Evolutionary conservation across 2,888 invertebrate species (phyloP).

Genomic region (Acleris sparsana): DNA sequence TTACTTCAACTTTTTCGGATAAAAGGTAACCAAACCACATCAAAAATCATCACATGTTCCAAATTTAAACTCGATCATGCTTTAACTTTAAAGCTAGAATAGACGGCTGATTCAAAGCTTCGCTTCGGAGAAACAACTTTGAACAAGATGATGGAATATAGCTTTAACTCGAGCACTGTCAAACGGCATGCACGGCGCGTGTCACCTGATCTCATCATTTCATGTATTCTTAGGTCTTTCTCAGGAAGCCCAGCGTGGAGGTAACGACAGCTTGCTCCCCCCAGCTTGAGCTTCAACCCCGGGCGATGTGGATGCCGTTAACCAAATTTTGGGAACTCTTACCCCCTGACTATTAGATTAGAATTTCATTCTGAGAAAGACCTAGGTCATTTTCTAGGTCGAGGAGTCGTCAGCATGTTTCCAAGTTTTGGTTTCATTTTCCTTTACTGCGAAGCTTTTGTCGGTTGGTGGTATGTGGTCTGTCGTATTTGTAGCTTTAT

Average conservation of each 20-base stretch:
- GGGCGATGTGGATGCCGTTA: conserved; percentile 68
- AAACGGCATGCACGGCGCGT: conserved; percentile 67
- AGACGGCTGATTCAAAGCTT: conserved; percentile 24
- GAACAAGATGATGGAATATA: too few species aligned
- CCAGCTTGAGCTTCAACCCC: conserved; percentile 77
- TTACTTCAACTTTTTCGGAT: conserved; percentile 60
- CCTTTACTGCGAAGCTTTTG: conserved; percentile 71
- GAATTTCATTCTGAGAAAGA: conserved; percentile 76
- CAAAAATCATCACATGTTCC: conserved; percentile 29
- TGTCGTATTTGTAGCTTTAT: conserved; percentile 50
- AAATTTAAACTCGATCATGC: conserved; percentile 29
- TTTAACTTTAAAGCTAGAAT: conserved; percentile 28
- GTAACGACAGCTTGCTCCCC: conserved; percentile 73
- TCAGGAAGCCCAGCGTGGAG: conserved; percentile 80
- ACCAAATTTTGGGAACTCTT: conserved; percentile 78
- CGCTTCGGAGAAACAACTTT: conserved; percentile 20
- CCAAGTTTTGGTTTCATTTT: conserved; percentile 80
- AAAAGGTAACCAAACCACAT: conserved; percentile 64
- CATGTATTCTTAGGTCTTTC: conserved; percentile 83
- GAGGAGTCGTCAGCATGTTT: conserved; percentile 79
- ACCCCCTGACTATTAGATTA: conserved; percentile 41
- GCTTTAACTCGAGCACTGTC: conserved; percentile 52
- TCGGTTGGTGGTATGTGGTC: conserved; percentile 59
- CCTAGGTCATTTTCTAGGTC: conserved; percentile 81
- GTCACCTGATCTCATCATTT: conserved; percentile 76